Conservation (phyloP, 2,888 invertebrate species). For the Gnatocerus cornutus region DNA sequence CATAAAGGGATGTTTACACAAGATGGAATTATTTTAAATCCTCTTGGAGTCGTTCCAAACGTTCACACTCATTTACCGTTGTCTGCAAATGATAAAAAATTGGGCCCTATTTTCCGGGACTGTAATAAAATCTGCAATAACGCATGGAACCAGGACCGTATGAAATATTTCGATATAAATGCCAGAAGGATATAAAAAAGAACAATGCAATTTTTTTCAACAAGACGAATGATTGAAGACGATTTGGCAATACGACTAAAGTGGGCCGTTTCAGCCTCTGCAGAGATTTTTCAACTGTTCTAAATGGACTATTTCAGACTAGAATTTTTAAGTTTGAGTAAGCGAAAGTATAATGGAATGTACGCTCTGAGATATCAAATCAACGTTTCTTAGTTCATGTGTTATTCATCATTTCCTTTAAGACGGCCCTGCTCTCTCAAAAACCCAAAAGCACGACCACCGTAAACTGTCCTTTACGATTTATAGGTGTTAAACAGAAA, state of each 20-base stretch:
- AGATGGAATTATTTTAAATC: not conserved
- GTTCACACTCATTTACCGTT: not conserved
- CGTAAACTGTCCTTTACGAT: constrained; percentile 5
- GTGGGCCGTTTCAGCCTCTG: no score
- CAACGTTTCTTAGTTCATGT: no score
- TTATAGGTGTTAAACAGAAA: constrained; percentile 10
- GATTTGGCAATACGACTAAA: not conserved
- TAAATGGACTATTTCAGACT: no score
- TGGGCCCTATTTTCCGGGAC: not conserved
- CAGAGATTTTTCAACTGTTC: no score
- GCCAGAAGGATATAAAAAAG: constrained; percentile 4
- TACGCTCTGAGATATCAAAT: no score
- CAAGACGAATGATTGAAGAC: not conserved
- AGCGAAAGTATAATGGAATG: not conserved
- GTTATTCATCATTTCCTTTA: no score
- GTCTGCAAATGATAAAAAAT: constrained; percentile 11
- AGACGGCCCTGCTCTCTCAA: no score
- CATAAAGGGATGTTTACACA: constrained; percentile 6
- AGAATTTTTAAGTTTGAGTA: not conserved
- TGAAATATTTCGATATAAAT: constrained; percentile 16
- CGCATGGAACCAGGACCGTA: constrained; percentile 9
- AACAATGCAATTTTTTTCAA: constrained; percentile 4
- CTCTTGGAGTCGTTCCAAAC: not conserved
- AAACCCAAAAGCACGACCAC: no score
- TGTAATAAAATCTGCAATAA: constrained; percentile 13